A percentile compares a stretch with the other conserved stretches of the same genome.
Conservation (phyloP, 2,113 vertebrate species). For the Heliornis fulica region DNA sequence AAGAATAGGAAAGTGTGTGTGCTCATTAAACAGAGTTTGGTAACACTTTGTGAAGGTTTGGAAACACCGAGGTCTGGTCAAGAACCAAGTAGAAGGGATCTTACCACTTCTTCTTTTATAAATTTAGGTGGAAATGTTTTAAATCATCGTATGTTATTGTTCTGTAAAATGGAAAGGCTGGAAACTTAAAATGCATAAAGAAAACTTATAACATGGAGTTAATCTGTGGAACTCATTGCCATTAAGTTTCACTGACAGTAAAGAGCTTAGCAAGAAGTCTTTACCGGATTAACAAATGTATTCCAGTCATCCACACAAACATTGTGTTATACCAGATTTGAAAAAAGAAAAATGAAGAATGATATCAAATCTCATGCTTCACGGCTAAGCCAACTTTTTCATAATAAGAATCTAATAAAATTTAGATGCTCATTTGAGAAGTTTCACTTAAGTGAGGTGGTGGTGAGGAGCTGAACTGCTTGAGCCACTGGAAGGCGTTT, state of each 20-base stretch:
- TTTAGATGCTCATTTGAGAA: background rate
- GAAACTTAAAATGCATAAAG: background rate
- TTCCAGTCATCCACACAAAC: constrained; percentile 13
- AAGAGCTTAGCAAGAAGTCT: constrained; percentile 41
- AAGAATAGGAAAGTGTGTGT: background rate
- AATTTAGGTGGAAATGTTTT: background rate
- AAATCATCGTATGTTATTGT: background rate
- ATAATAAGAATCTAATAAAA: background rate
- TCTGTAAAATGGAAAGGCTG: background rate
- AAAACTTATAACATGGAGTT: background rate
- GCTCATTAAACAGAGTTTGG: background rate
- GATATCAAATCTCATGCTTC: background rate
- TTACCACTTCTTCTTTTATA: background rate
- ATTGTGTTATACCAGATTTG: background rate
- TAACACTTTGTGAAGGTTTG: background rate
- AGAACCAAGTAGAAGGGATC: background rate
- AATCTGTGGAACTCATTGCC: constrained; percentile 22
- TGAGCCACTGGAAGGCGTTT: background rate
- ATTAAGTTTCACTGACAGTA: background rate
- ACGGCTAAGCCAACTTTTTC: background rate
- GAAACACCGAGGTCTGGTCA: background rate
- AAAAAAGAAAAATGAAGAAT: background rate
- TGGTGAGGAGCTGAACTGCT: background rate
- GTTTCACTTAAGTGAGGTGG: background rate
- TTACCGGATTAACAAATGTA: constrained; percentile 24